A percentile compares a stretch with the other conserved stretches of the same genome.
Evolutionary conservation across 2,888 invertebrate genomes (phyloP).

Genomic region (Hydriomena furcata): DNA sequence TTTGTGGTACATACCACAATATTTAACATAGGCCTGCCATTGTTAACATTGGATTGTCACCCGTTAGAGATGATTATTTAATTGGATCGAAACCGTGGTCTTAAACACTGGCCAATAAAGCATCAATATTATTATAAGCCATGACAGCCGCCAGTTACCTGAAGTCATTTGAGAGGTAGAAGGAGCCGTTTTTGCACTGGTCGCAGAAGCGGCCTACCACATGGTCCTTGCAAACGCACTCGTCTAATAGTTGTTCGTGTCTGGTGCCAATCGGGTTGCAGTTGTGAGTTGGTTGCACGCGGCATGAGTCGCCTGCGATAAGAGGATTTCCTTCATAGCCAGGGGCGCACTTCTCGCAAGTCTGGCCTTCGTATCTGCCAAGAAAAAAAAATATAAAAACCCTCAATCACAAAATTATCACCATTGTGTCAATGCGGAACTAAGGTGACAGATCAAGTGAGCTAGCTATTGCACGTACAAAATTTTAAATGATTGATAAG

Average conservation of each 20-base stretch:
- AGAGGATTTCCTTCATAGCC: conserved; percentile 93
- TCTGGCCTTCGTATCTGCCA: conserved; percentile 85
- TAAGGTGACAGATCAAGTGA: too few species aligned
- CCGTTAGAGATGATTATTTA: too few species aligned
- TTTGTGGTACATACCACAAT: too few species aligned
- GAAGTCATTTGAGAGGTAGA: conserved; percentile 88
- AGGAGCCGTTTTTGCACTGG: conserved; percentile 92
- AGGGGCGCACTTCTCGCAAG: conserved; percentile 90
- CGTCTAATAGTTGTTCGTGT: conserved; percentile 55
- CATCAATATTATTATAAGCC: too few species aligned
- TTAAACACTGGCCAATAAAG: too few species aligned
- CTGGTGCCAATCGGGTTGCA: conserved; percentile 92
- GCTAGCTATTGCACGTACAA: too few species aligned
- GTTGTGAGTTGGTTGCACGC: conserved; percentile 63
- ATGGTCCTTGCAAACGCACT: conserved; percentile 78
- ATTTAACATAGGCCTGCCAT: too few species aligned
- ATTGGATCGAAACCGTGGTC: too few species aligned
- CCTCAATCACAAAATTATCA: too few species aligned
- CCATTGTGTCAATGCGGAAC: too few species aligned
- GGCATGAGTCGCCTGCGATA: conserved; percentile 89
- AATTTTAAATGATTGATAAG: too few species aligned
- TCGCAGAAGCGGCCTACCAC: conserved; percentile 93
- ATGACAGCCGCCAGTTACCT: conserved; percentile 60
- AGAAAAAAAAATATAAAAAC: neutral
- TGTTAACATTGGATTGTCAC: too few species aligned